A percentile compares a stretch with the other conserved stretches of the same genome.
Conservation (phyloP, 2,797 vertebrate species). For the Arrhamphus sclerolepis region DNA sequence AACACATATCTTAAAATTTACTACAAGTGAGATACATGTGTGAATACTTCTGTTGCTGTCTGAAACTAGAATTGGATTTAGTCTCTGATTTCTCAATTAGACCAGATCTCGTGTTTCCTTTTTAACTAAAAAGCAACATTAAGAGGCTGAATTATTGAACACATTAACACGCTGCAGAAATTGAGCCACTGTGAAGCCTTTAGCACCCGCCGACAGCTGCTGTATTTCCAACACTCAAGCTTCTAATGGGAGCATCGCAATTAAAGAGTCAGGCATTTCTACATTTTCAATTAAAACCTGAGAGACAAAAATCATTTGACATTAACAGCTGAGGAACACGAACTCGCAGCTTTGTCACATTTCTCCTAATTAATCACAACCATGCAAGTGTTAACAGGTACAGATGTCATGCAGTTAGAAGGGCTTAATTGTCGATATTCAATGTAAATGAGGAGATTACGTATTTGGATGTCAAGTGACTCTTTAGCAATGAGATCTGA, state of each 20-base stretch:
- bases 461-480: conserved; percentile 46
- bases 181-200: no score
- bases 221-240: neutral
- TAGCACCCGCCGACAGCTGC: no score
- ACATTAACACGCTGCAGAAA: no score
- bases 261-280: conserved; percentile 58
- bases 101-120: no score
- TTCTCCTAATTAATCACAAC: conserved; percentile 57
- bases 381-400: conserved; percentile 50
- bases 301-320: conserved; percentile 60
- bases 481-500: neutral
- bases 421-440: conserved; percentile 42
- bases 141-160: no score
- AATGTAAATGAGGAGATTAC: conserved; percentile 41
- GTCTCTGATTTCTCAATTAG: no score
- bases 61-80: no score
- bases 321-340: conserved; percentile 50
- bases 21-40: no score
- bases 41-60: no score
- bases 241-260: conserved; percentile 36
- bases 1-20: no score
- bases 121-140: no score
- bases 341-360: conserved; percentile 49
- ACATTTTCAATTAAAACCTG: conserved; percentile 71
- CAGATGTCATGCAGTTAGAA: conserved; percentile 42